phyloP scores from a whole-genome alignment of 2,888 invertebrate genomes.

The Cheilosia impressa region DNA sequence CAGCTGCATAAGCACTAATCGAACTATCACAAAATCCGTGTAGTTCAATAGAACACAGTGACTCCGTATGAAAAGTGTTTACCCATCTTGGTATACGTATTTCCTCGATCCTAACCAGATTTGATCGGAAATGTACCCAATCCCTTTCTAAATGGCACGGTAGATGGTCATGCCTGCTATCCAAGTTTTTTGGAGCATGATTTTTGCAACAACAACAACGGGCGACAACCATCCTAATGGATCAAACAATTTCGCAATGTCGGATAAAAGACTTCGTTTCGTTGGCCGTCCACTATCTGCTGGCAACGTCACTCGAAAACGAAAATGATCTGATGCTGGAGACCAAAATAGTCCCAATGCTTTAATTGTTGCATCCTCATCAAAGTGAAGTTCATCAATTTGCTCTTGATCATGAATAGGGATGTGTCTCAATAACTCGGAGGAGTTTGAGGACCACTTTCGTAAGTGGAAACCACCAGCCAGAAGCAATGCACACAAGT shows the following conservation, averaged over 20 bases:
- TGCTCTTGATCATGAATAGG: slow-evolving; percentile 17
- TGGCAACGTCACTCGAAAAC: not conserved
- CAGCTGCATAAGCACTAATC: not conserved
- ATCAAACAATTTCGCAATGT: not conserved
- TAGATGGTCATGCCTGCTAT: not conserved
- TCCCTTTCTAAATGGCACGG: not conserved
- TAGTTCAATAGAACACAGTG: not conserved
- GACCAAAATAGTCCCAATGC: slow-evolving; percentile 39
- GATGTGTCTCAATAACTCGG: slow-evolving; percentile 22
- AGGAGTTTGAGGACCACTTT: slow-evolving; percentile 36
- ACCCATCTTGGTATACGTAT: not conserved
- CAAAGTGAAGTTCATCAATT: slow-evolving; percentile 10
- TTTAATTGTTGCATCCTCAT: slow-evolving; percentile 22
- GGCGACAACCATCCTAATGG: slow-evolving; percentile 4
- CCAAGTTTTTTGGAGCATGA: slow-evolving; percentile 6
- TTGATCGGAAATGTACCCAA: not conserved
- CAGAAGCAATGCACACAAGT: not conserved
- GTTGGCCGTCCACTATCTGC: not conserved
- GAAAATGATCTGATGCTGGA: slow-evolving; percentile 13
- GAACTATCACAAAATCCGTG: slow-evolving; percentile 6
- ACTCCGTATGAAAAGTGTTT: not conserved
- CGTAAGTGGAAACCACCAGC: slow-evolving; percentile 5
- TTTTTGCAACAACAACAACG: not conserved
- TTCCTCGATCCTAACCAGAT: not conserved
- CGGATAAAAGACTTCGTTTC: not conserved